These are phyloP conservation scores for Phytoseiulus persimilis DNA, from an alignment of 2,888 invertebrate genomes.

Conservation along the genomic window DNA sequence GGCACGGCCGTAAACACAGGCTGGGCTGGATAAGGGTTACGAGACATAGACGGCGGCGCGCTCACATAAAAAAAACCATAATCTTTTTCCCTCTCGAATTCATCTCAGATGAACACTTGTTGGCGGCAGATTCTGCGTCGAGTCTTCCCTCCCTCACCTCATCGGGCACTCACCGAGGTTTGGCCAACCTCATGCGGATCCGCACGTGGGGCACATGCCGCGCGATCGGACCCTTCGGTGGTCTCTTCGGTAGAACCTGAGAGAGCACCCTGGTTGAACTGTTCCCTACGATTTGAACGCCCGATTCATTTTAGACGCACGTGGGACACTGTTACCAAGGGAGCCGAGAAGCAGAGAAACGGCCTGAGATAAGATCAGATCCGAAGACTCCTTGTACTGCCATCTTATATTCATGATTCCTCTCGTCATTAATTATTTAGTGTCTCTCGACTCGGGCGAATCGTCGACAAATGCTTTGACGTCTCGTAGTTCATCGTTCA, in stretches of 20 bases:
- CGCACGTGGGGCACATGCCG: too few species aligned
- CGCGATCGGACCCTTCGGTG: too few species aligned
- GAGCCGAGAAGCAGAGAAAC: background rate
- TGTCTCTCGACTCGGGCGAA: background rate
- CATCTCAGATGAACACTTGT: background rate
- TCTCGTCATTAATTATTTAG: background rate
- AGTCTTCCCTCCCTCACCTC: too few species aligned
- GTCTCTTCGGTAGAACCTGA: too few species aligned
- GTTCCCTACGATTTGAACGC: too few species aligned
- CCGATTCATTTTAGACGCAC: too few species aligned
- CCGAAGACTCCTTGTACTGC: background rate
- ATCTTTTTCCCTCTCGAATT: background rate
- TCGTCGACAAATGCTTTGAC: background rate
- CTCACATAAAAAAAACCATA: background rate
- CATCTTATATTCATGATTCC: background rate
- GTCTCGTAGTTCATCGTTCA: background rate
- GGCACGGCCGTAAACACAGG: background rate
- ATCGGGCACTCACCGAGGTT: background rate
- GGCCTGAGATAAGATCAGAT: background rate
- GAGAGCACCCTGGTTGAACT: too few species aligned
- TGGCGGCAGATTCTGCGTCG: background rate
- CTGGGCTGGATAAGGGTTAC: background rate
- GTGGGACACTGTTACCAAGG: too few species aligned
- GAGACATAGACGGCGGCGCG: background rate
- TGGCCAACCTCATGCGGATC: too few species aligned